Evolutionary conservation across 2,888 invertebrate species (phyloP).

Genomic region (Branchellion lobata): DNA sequence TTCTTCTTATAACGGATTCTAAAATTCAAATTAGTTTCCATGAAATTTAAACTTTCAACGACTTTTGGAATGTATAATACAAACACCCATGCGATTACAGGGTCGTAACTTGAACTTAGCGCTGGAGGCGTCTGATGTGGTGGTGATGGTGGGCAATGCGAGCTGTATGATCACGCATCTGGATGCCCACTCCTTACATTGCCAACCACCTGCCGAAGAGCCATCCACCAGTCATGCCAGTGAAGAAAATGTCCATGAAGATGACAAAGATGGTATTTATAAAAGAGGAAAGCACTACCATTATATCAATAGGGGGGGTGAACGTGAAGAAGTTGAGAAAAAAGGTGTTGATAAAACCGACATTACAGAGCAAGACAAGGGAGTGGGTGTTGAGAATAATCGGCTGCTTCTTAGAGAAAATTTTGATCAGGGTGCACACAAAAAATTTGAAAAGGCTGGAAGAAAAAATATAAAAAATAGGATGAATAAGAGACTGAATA

Average conservation of each 20-base stretch:
- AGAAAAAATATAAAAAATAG: too few species aligned
- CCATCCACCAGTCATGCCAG: conserved; percentile 68
- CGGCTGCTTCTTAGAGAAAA: background rate
- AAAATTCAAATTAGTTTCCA: too few species aligned
- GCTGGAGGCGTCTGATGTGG: conserved; percentile 70
- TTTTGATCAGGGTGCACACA: too few species aligned
- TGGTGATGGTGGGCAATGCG: conserved; percentile 85
- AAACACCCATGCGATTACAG: too few species aligned
- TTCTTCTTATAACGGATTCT: too few species aligned
- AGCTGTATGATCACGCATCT: conserved; percentile 92
- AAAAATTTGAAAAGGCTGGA: too few species aligned
- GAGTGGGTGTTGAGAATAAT: background rate
- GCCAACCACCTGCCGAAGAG: conserved; percentile 86
- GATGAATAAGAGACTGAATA: too few species aligned
- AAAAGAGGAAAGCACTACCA: too few species aligned
- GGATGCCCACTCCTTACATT: conserved; percentile 85
- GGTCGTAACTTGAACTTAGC: conserved; percentile 47
- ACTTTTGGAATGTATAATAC: too few species aligned
- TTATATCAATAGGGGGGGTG: background rate
- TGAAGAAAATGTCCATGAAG: too few species aligned
- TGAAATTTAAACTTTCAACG: too few species aligned
- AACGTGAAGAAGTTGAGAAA: background rate
- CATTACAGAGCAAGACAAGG: background rate
- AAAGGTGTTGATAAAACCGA: background rate
- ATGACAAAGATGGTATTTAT: too few species aligned